A percentile compares a stretch with the other conserved stretches of the same genome.
Conservation (phyloP, 1,140 invertebrate genomes). For the Pollicipes pollicipes region DNA sequence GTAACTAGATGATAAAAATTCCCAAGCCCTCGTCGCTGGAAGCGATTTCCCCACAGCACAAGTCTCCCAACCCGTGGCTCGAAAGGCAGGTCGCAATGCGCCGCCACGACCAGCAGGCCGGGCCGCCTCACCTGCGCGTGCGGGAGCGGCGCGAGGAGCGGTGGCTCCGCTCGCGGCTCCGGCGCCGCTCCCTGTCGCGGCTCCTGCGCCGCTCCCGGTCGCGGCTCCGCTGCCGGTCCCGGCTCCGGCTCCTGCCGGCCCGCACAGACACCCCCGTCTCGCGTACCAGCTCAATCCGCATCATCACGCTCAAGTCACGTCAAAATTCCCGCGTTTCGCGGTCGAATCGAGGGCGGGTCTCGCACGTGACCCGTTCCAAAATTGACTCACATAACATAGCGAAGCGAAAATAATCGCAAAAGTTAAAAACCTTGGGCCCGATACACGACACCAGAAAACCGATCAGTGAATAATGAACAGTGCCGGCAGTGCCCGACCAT, state of each 20-base stretch:
- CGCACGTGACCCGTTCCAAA: not conserved
- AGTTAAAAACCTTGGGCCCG: not conserved
- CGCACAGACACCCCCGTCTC: too few species aligned
- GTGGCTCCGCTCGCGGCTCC: not conserved
- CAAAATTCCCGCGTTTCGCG: not conserved
- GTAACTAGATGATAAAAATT: not conserved
- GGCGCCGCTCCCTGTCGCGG: not conserved
- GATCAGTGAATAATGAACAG: not conserved
- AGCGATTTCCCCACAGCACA: too few species aligned
- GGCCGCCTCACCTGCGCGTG: not conserved
- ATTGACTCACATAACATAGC: not conserved
- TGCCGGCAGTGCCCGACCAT: slow-evolving; percentile 9
- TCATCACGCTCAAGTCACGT: not conserved
- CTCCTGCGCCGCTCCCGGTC: not conserved
- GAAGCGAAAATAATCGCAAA: not conserved
- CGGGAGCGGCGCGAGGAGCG: not conserved
- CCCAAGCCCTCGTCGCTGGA: too few species aligned
- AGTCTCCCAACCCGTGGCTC: too few species aligned
- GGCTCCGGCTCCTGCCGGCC: not conserved
- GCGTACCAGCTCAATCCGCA: too few species aligned
- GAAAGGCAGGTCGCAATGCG: too few species aligned
- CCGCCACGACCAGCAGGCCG: too few species aligned
- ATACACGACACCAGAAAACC: not conserved
- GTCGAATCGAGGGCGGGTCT: not conserved
- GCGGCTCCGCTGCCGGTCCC: not conserved